Evolutionary conservation across 92 coral and sea anemone genomes (phyloP), one percentile per base, ranked within the genome.

Genomic region (Actinernus sp.): DNA sequence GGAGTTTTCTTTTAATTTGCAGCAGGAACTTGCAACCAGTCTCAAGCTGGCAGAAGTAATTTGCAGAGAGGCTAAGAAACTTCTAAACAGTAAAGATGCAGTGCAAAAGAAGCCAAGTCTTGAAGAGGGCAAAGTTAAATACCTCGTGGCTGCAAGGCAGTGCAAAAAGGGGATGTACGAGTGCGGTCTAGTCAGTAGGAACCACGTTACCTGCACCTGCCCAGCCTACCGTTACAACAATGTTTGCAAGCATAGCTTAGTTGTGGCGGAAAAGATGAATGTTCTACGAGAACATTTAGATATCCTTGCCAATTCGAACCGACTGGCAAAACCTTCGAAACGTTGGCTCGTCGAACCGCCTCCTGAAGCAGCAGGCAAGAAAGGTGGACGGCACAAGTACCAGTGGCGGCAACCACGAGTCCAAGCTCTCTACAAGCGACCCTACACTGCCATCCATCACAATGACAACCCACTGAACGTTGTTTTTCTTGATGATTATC

Each of bases 191-290:
- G 58, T 69, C 18, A 66, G 71, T 29, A 65, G 54, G 5, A 73
- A 79, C 13, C 81, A 79, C 30, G 46, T 72, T 1, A 32, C 36
- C 28, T 81, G 88, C n/a, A 63, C 67, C 9, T 81, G 82, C 33
- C 70, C 81, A 0, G 71, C 74, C 25, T 81, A 63, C 56, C 61
- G 56, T 40, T 72, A 62, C 66, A 71, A 63, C 22, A 25, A 1
- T 45, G 17, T 81, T 1, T 72, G 76, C 57, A 81, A 73, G 61
- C 87, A 71, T 34, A 65, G 87, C 23, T 73, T 71, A 51, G 71
- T 74, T 34, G 61, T 72, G 13, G 81, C 79, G 22, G 23, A 40
- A 55, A 64, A 45, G 10, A 49, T 23, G 25, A 27, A 45, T 21
- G 31, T 58, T 46, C 41, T 78, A 62, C 59, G 60, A 24, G 65